These are phyloP conservation scores for Rhinoptilus africanus DNA, from an alignment of 2,113 vertebrate species.

Conservation along the genomic window DNA sequence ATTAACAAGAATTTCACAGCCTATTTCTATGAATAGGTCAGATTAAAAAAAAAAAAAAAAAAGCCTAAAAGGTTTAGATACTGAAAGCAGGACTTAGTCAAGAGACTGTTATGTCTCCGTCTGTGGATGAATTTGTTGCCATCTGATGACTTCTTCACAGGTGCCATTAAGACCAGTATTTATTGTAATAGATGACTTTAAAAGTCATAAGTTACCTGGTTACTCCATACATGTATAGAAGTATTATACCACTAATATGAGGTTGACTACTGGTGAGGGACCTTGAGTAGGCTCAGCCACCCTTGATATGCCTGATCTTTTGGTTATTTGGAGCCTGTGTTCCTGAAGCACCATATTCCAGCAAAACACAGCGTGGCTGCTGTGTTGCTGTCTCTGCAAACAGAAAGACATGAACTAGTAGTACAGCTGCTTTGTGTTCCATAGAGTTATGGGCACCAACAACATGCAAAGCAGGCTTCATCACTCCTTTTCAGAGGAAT, in stretches of 20 bases:
- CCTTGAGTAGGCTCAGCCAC: background rate
- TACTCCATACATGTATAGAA: background rate
- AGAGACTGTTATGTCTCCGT: background rate
- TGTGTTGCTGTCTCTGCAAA: background rate
- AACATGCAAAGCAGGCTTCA: background rate
- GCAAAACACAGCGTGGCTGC: background rate
- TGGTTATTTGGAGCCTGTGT: background rate
- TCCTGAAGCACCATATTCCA: background rate
- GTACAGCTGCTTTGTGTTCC: background rate
- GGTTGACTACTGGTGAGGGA: background rate
- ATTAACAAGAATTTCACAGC: slow-evolving; percentile 14
- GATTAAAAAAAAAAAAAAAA: background rate
- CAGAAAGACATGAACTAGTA: background rate
- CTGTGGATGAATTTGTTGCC: background rate
- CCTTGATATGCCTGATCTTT: background rate
- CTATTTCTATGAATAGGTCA: background rate
- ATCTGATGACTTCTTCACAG: background rate
- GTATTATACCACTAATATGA: background rate
- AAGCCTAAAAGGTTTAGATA: background rate
- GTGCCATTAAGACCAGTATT: background rate
- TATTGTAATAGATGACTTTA: background rate
- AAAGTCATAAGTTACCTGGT: background rate
- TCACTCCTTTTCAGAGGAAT: background rate
- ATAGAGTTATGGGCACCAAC: background rate
- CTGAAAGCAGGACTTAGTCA: background rate